These are phyloP conservation scores for Centropus bengalensis DNA, from an alignment of 2,113 vertebrate species.

Conservation along the genomic window DNA sequence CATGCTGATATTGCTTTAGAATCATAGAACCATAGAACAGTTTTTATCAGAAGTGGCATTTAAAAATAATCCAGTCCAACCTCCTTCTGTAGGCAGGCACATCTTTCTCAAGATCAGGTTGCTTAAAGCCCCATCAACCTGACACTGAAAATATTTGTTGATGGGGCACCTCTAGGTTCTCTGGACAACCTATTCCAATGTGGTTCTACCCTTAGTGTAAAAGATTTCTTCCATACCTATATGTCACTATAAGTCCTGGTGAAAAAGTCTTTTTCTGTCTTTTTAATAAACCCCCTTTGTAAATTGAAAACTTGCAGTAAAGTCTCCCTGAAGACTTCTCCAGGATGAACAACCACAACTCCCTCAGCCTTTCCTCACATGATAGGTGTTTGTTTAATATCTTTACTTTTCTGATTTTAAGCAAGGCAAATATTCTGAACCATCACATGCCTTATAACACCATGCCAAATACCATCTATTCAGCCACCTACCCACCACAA, in stretches of 20 bases:
- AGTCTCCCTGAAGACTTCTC: neutral
- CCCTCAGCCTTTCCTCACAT: neutral
- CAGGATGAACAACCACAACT: neutral
- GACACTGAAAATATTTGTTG: neutral
- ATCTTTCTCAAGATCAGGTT: neutral
- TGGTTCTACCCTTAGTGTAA: neutral
- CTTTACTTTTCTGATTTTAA: neutral
- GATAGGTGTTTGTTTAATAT: neutral
- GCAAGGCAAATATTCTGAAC: neutral
- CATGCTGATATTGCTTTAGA: neutral
- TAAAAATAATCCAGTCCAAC: neutral
- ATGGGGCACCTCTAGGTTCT: neutral
- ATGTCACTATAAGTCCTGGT: neutral
- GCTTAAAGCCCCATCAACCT: neutral
- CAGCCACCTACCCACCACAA: neutral
- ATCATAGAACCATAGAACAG: rapidly evolving
- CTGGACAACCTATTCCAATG: neutral
- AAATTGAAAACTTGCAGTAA: neutral
- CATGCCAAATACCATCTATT: neutral
- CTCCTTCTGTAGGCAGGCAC: neutral
- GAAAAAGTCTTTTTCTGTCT: neutral
- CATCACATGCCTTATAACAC: neutral
- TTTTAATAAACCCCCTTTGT: neutral
- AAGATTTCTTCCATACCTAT: neutral
- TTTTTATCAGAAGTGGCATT: neutral